phyloP scores from a whole-genome alignment of 1,140 invertebrate genomes.

The Trachymyrmex cornetzi region DNA sequence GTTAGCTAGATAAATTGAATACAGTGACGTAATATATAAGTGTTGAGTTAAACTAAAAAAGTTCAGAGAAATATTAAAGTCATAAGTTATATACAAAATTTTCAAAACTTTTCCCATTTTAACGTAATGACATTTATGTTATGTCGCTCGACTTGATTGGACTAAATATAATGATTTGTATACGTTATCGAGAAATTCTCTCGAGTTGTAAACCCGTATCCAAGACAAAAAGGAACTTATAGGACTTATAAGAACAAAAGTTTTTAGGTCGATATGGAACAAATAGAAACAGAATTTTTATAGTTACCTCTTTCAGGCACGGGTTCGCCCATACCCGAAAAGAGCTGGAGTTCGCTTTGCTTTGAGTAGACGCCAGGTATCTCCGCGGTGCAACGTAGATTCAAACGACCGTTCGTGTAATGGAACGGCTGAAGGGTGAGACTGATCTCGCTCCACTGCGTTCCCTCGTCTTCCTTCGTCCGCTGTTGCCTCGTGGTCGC shows the following conservation, averaged over 20 bases:
- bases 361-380: slow-evolving; percentile 79
- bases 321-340: slow-evolving; percentile 79
- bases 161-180: not conserved
- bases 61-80: not conserved
- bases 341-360: slow-evolving; percentile 79
- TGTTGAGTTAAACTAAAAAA: slow-evolving; percentile 11
- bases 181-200: not conserved
- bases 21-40: not conserved
- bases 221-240: not conserved
- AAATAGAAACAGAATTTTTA: slow-evolving; percentile 11
- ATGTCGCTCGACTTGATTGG: not conserved
- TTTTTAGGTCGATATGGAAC: not conserved
- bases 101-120: not conserved
- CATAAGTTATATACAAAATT: not conserved
- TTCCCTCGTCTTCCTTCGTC: slow-evolving; percentile 69
- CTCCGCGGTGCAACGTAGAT: slow-evolving; percentile 81
- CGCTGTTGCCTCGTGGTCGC: slow-evolving; percentile 62
- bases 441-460: slow-evolving; percentile 79
- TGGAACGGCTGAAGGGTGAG: slow-evolving; percentile 79
- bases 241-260: not conserved
- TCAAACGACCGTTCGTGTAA: slow-evolving; percentile 82
- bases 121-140: not conserved
- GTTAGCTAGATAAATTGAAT: not conserved
- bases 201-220: not conserved
- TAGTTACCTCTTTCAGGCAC: slow-evolving; percentile 83